phyloP scores from a whole-genome alignment of 35 echinoderm and acorn worm species.

The Ptychodera flava region DNA sequence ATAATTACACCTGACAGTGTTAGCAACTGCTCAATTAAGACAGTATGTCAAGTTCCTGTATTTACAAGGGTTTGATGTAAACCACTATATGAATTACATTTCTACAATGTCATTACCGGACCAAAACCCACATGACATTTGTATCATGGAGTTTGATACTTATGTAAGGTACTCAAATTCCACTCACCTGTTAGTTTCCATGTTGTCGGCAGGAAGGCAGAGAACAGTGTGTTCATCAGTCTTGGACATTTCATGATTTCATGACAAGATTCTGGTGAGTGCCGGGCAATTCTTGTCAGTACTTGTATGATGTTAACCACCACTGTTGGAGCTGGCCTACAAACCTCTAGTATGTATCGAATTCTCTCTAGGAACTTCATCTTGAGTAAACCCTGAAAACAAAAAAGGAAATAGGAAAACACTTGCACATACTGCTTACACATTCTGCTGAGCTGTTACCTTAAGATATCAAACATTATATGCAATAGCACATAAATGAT shows the following conservation, averaged over 20 bases:
- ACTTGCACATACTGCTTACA: conserved; percentile 59
- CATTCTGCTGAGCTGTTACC: conserved; percentile 68
- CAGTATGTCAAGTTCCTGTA: too few relatives aligned
- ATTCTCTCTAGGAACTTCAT: conserved; percentile 72
- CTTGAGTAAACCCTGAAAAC: conserved; percentile 60
- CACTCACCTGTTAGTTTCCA: conserved; percentile 77
- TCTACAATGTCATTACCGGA: too few relatives aligned
- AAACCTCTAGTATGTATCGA: conserved; percentile 84
- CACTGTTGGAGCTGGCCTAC: conserved; percentile 62
- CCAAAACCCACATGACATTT: too few relatives aligned
- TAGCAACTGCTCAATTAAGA: too few relatives aligned
- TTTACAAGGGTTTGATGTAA: too few relatives aligned
- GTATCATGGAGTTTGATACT: too few relatives aligned
- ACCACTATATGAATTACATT: too few relatives aligned
- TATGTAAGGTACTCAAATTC: neutral
- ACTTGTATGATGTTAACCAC: conserved; percentile 68
- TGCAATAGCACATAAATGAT: conserved; percentile 53
- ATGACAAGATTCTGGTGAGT: conserved; percentile 63
- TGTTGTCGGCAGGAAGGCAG: conserved; percentile 61
- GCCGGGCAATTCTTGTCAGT: conserved; percentile 58
- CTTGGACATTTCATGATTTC: conserved; percentile 72
- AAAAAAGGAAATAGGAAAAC: neutral
- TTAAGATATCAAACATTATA: conserved; percentile 40
- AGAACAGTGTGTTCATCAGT: conserved; percentile 52
- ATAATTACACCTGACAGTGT: too few relatives aligned